Conservation (phyloP, 1,140 invertebrate species). For the Idris sp. region DNA sequence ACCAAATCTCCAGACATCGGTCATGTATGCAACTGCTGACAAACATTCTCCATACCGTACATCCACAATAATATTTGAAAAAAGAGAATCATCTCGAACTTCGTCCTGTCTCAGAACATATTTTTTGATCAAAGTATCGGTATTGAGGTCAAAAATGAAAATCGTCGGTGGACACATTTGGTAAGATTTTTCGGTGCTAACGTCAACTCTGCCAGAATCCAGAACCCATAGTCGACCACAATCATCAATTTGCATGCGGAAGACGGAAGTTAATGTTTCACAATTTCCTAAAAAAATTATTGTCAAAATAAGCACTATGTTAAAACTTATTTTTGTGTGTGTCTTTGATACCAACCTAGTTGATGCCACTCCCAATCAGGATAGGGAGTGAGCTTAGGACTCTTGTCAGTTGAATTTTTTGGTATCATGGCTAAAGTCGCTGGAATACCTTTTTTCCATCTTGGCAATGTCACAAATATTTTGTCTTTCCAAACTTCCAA, state of each 20-base stretch:
- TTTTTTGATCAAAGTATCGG: slow-evolving; percentile 81
- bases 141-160: slow-evolving; percentile 85
- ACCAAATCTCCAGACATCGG: slow-evolving; percentile 88
- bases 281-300: slow-evolving; percentile 76
- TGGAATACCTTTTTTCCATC: slow-evolving; percentile 89
- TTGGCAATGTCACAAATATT: slow-evolving; percentile 85
- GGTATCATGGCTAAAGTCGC: slow-evolving; percentile 83
- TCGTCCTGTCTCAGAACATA: slow-evolving; percentile 83
- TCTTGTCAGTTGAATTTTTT: slow-evolving; percentile 77
- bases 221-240: slow-evolving; percentile 87
- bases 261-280: slow-evolving; percentile 85
- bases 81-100: slow-evolving; percentile 85
- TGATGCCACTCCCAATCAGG: slow-evolving; percentile 86
- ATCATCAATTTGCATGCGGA: slow-evolving; percentile 84
- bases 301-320: neutral
- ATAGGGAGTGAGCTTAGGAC: slow-evolving; percentile 84
- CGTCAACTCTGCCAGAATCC: slow-evolving; percentile 86
- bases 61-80: slow-evolving; percentile 86
- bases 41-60: slow-evolving; percentile 81
- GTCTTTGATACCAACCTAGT: slow-evolving; percentile 78
- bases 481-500: slow-evolving; percentile 83
- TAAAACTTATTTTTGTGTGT: too few relatives aligned
- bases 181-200: slow-evolving; percentile 81
- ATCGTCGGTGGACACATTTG: slow-evolving; percentile 86
- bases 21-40: slow-evolving; percentile 83